Evolutionary conservation across 2,888 invertebrate genomes (phyloP).

Genomic region (Tortrix viridana): DNA sequence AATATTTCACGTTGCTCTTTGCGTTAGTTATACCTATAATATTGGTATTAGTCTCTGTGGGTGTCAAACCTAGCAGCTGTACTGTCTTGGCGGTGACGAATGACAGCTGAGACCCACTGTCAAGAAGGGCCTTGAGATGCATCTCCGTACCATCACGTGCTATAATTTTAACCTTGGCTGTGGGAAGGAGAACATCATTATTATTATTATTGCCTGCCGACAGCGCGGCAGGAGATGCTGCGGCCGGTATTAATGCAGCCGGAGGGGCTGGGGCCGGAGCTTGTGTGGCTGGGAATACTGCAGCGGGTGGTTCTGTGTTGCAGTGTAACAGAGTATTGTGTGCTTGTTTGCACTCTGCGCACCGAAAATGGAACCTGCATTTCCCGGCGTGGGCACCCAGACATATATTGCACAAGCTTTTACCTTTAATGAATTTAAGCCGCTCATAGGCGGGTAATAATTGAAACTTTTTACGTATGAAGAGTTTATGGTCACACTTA

Average conservation of each 20-base stretch:
- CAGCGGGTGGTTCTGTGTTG: background rate
- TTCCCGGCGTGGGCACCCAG: constrained; percentile 29
- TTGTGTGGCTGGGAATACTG: background rate
- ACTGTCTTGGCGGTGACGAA: constrained; percentile 21
- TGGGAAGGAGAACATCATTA: constrained; percentile 33
- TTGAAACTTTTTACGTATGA: constrained; percentile 26
- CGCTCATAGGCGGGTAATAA: constrained; percentile 13
- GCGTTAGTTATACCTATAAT: constrained; percentile 1
- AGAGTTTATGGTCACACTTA: constrained; percentile 37
- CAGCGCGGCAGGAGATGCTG: constrained; percentile 15
- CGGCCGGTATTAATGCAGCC: background rate
- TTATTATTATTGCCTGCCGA: background rate
- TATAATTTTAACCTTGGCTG: constrained; percentile 29
- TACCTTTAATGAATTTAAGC: constrained; percentile 12
- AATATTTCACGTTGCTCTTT: constrained; percentile 19
- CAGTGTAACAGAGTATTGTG: constrained; percentile 38
- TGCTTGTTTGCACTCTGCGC: constrained; percentile 31
- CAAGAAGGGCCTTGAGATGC: constrained; percentile 32
- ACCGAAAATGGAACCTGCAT: constrained; percentile 36
- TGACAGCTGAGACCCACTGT: constrained; percentile 37
- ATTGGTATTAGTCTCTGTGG: constrained; percentile 1
- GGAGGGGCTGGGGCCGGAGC: background rate
- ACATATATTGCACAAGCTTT: constrained; percentile 24
- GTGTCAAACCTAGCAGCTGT: constrained; percentile 17
- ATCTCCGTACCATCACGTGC: constrained; percentile 25